Base-by-base conservation (phyloP, 2,888 invertebrate species). In the Nomada ferruginata region DNA sequence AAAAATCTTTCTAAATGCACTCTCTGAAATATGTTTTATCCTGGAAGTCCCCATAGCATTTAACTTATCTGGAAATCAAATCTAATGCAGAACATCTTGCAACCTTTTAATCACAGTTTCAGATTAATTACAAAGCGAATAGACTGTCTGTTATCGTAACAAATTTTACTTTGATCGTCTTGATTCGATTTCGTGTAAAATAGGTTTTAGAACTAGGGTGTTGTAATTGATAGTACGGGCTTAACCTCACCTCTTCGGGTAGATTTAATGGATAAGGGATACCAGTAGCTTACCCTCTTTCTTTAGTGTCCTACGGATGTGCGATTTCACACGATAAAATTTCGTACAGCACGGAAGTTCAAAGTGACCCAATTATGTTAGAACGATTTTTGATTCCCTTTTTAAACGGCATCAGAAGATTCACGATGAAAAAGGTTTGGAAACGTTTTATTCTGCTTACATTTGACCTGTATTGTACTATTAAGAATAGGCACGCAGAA, bases 251-350 rank as follows among this genome's bases (percentile, higher is more conserved):
- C 76, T 68, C 52, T 71, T 68, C 60, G 53, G 57, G 63, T 59
- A 72, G 79, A 82, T 83, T 73, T 85, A 85, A 80, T 76, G 79
- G 86, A 73, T 71, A 72, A 71, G 71, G 78, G 83, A 73, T 89
- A 85, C 75, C 74, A 29, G 68, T 52, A 69, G 71, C 73, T 63
- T 83, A 57, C 68, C 52, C 71, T 59, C 60, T 64, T 76, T 76
- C 82, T 83, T 88, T 88, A 87, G 89, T 90, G 91, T 84, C 29
- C 80, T 55, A 78, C 70, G 79, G 81, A 83, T 85, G 89, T 85
- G 84, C 70, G 81, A 85, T 84, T 90, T 91, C 91, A 84, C 91
- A 91, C 91, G 90, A 87, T 91, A 90, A 90, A 91, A 79, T 88
- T 80, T 80, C 72, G 60, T 63, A 57, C 63, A 20, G 26, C 5